Base-by-base conservation (phyloP, 2,888 invertebrate genomes). In the Schizotus pectinicornis region DNA sequence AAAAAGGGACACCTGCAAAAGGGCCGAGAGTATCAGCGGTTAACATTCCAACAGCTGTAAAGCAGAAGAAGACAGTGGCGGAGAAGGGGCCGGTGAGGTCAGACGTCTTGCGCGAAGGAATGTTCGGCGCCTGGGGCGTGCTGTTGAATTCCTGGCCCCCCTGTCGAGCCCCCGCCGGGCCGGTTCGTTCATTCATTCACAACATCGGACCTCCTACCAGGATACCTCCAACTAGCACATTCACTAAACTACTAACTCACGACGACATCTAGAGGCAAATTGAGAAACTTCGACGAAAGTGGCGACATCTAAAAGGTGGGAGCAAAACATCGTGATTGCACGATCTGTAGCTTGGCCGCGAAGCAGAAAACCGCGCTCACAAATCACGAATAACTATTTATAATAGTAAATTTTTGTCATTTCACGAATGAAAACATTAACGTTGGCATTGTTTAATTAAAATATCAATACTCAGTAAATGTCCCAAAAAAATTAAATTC, bases 111-210 rank as follows among this genome's bases (percentile, higher is more conserved):
- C 73, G 80, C 80, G 73, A 70, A 67, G 70, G 72, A 72, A 72
- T 72, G 72, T 71, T 81, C 83, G 82, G 83, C 83, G 83, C 83
- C 83, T 79, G 79, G 77, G 82, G 82, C 82, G 77, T 73, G 71
- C 69, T 74, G 79, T 80, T 79, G 81, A 80, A 83, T 82, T 82
- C 83, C 82, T 81, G 80, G 72, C 72, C 77, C 74, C 77, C 79
- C 77, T 77, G 74, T 77, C 77, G 74, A 74, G 75, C 74, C 73
- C 75, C 74, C 76, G 74, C 68, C 72, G 67, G 74, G 66, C 66
- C 71, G 70, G 77, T 81, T 22, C 22, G 22, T 22, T 82, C 82
- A 82, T 83, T 83, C 83, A 83, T 83, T 80, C 76, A 74, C 74
- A 71, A 75, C 68, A 68, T 62, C 72, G 75, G 82, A 82, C 82